Percentiles rank a stretch among this genome's conserved stretches.
Conservation (phyloP, 2,888 invertebrate genomes). For the Lepidochrysops patricia region DNA sequence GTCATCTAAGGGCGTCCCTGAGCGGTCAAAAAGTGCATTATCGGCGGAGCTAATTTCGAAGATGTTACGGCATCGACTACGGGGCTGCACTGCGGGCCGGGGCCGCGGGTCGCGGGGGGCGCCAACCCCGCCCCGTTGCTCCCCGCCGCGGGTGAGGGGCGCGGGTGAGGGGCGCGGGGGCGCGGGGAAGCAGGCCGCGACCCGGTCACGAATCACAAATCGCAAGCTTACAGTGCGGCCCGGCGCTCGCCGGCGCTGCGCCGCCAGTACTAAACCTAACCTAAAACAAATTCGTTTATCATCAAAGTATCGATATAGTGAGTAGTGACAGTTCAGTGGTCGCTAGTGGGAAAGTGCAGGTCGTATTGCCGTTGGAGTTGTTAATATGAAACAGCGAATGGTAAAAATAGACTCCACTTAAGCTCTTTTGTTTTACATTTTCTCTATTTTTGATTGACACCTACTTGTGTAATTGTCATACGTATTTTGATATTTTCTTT, state of each 20-base stretch:
- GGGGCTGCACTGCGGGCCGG: conserved; percentile 57
- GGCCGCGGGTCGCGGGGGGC: conserved; percentile 24
- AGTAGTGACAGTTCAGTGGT: not conserved
- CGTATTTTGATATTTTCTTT: not conserved
- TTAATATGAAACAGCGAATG: conserved; percentile 12
- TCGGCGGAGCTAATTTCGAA: conserved; percentile 54
- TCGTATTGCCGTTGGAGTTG: conserved; percentile 1
- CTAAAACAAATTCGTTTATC: conserved; percentile 14
- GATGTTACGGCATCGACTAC: conserved; percentile 59
- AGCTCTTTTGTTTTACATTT: not conserved
- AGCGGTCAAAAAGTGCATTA: conserved; percentile 52
- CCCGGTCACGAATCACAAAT: conserved; percentile 51
- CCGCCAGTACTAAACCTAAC: conserved; percentile 26
- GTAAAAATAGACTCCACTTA: not conserved
- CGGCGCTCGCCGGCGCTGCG: conserved; percentile 65
- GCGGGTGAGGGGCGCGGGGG: conserved; percentile 22
- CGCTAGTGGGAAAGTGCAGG: not conserved
- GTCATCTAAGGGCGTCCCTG: conserved; percentile 8
- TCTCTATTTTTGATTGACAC: not conserved
- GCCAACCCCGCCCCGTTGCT: not conserved
- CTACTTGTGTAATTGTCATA: not conserved
- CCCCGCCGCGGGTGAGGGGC: conserved; percentile 21
- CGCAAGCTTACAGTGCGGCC: conserved; percentile 55
- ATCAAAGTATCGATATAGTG: conserved; percentile 1
- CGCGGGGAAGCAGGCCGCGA: conserved; percentile 43